Base-by-base conservation (phyloP, 2,113 vertebrate genomes). In the Cairina moschata region DNA sequence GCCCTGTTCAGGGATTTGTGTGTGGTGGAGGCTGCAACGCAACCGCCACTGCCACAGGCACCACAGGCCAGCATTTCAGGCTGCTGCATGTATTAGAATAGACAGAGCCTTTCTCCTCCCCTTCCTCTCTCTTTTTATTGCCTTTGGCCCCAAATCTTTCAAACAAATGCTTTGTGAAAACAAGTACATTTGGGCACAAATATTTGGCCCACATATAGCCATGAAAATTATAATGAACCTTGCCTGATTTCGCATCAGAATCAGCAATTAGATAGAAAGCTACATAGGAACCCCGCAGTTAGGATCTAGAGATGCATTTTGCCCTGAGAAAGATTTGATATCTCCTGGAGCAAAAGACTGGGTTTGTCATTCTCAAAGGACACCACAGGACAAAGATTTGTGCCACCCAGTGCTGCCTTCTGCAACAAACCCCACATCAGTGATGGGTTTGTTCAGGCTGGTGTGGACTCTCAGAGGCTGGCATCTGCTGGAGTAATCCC, bases 391-490 rank as follows among this genome's bases (percentile, higher is more conserved):
- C 0, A 3, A 50, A 50, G 8, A 55, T 48, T 42, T 58, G 1
- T 40, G 50, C 63, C 48, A 13, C 34, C 58, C 58, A 4, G 1
- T 36, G 50, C 26, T 85, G 55, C 26, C 17, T 15, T 73, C 59
- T 65, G 59, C 59, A 69, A 36, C 1, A 4, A 76, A 86, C 20
- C 20, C 59, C 31, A 68, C 36, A 5, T 40, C 42, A 54, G 42
- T 1, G 1, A 18, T 29, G 9, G 7, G 18, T 17, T 48, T 0
- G 0, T 8, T 63, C 18, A 58, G 54, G 20, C 40, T 72, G 48
- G 8, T 6, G 1, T 23, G 34, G 29, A n/a, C 63, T 80, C 40
- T 42, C 46, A 46, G 50, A 72, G 67, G 36, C 25, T 72, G 63
- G 46, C 40, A 83, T 22, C 23, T 86, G 46, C 40, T 73, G 58